Base-by-base conservation (phyloP, 2,888 invertebrate species). In the Drosophila bunnanda region DNA sequence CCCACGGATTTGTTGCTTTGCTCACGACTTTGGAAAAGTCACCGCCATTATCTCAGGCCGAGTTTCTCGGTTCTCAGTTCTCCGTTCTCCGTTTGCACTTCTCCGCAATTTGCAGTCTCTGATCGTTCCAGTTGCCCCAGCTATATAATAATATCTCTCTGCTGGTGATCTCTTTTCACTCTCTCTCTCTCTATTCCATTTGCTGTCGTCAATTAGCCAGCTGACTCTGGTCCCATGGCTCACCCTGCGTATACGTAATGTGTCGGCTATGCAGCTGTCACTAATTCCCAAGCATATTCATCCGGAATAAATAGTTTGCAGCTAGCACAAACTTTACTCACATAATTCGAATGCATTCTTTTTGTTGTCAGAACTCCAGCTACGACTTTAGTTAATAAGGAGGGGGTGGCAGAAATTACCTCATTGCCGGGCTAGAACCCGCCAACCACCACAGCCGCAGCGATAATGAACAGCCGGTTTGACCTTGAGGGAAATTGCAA, bases 241-340 rank as follows among this genome's bases (percentile, higher is more conserved):
- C 44, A 46, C 86, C 36, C 56, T 58, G 75, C 80, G 88, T 82
- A 83, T 83, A 88, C 88, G 81, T 82, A 86, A 86, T 84, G 39
- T 28, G 10, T 17, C 46, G 52, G 34, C 54, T 39, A 15, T 39
- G 46, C 73, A 73, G 66, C 64, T 46, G 55, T 56, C 10, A 30
- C 64, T 38, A 25, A 25, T 69, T 54, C 34, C 43, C 44, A 68
- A 68, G 4, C 12, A 20, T 43, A 20, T 15, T 17, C 10, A 1
- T n/a, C 2, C 13, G 17, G 28, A 32, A 17, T 17, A 15, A 46
- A 32, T 38, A 39, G 59, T 32, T 30, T 17, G 30, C 36, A 59
- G 36, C 36, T 59, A 20, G 55, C 22, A 9, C 2, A 39, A 30
- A 30, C 6, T 55, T 20, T 15, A 4, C 15, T 13, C 39, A 17